phyloP scores from a whole-genome alignment of 2,797 vertebrate species.

The Poeciliopsis infans region DNA sequence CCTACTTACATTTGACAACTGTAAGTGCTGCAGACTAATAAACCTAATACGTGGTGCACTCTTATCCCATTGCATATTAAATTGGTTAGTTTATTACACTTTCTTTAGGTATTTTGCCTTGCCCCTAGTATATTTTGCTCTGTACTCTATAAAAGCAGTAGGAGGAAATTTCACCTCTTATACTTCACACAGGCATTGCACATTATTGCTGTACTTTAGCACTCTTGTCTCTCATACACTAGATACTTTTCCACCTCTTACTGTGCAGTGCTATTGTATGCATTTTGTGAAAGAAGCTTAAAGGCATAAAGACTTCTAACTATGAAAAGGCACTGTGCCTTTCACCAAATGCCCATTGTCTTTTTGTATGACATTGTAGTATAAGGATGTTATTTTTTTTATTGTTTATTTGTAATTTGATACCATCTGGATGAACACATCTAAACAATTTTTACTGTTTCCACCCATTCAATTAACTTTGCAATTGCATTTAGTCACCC shows the following conservation, averaged over 20 bases:
- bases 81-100: conserved; percentile 46
- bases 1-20: conserved; percentile 44
- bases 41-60: conserved; percentile 46
- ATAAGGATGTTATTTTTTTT: neutral
- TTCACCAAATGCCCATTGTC: neutral
- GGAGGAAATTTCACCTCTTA: conserved; percentile 45
- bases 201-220: conserved; percentile 38
- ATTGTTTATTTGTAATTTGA: neutral
- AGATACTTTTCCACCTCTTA: conserved; percentile 9
- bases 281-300: conserved; percentile 31
- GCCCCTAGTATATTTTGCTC: conserved; percentile 43
- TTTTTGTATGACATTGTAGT: neutral
- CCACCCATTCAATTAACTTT: neutral
- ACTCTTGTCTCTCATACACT: conserved; percentile 40
- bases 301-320: conserved; percentile 19
- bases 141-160: conserved; percentile 57
- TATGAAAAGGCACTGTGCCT: conserved; percentile 6
- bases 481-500: neutral
- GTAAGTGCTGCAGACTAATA: conserved; percentile 51
- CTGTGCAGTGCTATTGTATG: conserved; percentile 22
- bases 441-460: neutral
- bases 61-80: conserved; percentile 45
- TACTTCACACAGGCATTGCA: conserved; percentile 25
- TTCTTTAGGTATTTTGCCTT: conserved; percentile 34
- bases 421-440: neutral